A percentile compares a stretch with the other conserved stretches of the same genome.
phyloP scores from a whole-genome alignment of 2,888 invertebrate genomes.

The Melipona bicolor region DNA sequence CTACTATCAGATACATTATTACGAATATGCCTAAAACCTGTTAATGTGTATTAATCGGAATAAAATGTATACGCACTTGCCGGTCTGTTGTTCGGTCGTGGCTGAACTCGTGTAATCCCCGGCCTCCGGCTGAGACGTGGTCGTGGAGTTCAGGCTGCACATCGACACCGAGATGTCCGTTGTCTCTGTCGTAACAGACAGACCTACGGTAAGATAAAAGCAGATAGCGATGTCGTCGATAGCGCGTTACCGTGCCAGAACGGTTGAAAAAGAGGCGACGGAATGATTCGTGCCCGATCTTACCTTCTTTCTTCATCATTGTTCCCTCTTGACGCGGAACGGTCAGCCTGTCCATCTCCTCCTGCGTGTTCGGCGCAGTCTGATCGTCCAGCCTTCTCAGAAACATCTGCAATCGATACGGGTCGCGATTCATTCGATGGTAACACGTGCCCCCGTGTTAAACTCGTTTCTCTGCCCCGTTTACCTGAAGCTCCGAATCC shows the following conservation, averaged over 20 bases:
- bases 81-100: slow-evolving; percentile 72
- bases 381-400: slow-evolving; percentile 89
- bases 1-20: too few relatives aligned
- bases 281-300: neutral
- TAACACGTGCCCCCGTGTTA: too few relatives aligned
- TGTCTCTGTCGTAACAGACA: slow-evolving; percentile 84
- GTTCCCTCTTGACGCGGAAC: slow-evolving; percentile 82
- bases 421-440: neutral
- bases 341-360: slow-evolving; percentile 81
- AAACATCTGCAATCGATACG: slow-evolving; percentile 86
- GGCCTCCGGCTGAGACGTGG: slow-evolving; percentile 82
- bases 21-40: too few relatives aligned
- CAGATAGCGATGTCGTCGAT: neutral
- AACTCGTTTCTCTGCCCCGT: slow-evolving; percentile 7
- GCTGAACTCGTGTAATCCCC: slow-evolving; percentile 83
- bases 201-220: slow-evolving; percentile 75
- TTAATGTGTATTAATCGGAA: too few relatives aligned
- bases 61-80: slow-evolving; percentile 74
- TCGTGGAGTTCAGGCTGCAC: slow-evolving; percentile 85
- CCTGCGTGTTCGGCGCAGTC: slow-evolving; percentile 81
- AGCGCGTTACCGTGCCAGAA: neutral
- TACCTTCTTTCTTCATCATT: slow-evolving; percentile 83
- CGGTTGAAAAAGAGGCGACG: neutral
- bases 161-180: slow-evolving; percentile 85
- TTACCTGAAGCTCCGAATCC: slow-evolving; percentile 92